Conservation (phyloP, 2,888 invertebrate species). For the Psococerastis gibbosa region DNA sequence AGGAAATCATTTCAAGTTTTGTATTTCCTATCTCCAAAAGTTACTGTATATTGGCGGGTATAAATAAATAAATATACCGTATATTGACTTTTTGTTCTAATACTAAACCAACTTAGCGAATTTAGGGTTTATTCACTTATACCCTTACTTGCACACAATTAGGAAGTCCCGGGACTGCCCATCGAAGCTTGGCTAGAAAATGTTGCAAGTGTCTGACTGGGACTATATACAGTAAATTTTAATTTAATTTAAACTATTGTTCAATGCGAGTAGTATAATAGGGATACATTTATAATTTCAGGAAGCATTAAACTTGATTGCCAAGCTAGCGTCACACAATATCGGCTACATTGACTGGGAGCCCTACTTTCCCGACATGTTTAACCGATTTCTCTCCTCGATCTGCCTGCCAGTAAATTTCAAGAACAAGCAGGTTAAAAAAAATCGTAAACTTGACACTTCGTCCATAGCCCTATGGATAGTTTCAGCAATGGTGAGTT, state of each 20-base stretch:
- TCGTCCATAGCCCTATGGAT: conserved; percentile 31
- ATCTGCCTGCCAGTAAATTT: conserved; percentile 63
- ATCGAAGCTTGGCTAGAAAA: too few species aligned
- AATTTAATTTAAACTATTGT: too few species aligned
- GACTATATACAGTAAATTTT: conserved; percentile 1
- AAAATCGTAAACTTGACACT: conserved; percentile 32
- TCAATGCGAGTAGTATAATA: not conserved
- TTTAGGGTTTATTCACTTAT: too few species aligned
- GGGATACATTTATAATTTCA: conserved; percentile 25
- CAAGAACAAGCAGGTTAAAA: conserved; percentile 40
- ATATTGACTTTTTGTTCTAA: too few species aligned
- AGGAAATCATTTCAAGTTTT: too few species aligned
- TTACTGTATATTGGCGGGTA: too few species aligned
- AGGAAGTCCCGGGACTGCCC: too few species aligned
- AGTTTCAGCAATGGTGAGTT: conserved; percentile 32
- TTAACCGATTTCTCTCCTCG: conserved; percentile 47
- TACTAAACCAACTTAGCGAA: too few species aligned
- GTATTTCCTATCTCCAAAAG: too few species aligned
- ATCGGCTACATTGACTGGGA: conserved; percentile 79
- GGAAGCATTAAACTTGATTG: conserved; percentile 54
- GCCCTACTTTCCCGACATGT: conserved; percentile 59
- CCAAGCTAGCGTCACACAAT: conserved; percentile 49
- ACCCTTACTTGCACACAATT: conserved; percentile 2
- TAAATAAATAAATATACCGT: too few species aligned
- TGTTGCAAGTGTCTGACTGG: conserved; percentile 5